Evolutionary conservation across 2,113 vertebrate species (phyloP).

Genomic region (Anser brachyrhynchus): DNA sequence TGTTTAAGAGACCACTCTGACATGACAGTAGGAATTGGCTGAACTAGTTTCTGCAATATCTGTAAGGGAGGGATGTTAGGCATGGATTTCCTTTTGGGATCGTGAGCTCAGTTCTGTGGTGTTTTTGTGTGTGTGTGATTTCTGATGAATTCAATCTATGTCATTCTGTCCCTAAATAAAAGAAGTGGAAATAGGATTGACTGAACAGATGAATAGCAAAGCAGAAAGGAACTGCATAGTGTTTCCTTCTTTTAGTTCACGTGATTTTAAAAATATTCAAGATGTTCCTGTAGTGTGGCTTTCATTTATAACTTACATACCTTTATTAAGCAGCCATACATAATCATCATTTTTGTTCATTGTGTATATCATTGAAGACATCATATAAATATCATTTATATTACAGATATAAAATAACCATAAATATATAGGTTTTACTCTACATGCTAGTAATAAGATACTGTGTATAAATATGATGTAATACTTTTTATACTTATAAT

Average conservation of each 20-base stretch:
- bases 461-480: neutral
- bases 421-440: neutral
- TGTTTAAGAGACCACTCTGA: slow-evolving; percentile 13
- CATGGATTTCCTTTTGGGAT: neutral
- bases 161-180: neutral
- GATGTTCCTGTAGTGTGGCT: neutral
- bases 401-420: neutral
- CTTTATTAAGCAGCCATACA: neutral
- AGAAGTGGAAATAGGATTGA: neutral
- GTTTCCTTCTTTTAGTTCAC: neutral
- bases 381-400: neutral
- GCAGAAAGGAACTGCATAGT: neutral
- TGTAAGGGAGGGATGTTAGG: neutral
- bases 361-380: neutral
- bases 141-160: neutral
- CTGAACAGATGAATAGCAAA: neutral
- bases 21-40: neutral
- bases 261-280: neutral
- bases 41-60: neutral
- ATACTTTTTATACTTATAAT: neutral
- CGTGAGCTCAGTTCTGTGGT: neutral
- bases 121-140: neutral
- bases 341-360: neutral
- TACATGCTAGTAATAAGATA: neutral
- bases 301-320: neutral